A percentile compares a stretch with the other conserved stretches of the same genome.
Evolutionary conservation across 1,140 invertebrate genomes (phyloP).

Genomic region (Telenomus remus): DNA sequence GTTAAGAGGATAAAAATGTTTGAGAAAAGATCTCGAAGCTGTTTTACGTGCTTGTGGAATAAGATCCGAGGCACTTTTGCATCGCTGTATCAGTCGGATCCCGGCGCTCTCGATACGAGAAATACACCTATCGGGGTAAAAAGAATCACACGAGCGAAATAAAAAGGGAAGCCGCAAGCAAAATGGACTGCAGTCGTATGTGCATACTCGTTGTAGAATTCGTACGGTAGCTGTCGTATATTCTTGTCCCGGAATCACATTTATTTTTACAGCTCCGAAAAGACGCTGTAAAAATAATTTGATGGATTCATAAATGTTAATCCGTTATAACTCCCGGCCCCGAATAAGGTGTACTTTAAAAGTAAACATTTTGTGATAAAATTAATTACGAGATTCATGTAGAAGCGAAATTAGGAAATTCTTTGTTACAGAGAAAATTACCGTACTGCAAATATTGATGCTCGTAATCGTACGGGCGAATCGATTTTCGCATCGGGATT

Average conservation of each 20-base stretch:
- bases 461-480: too few species aligned
- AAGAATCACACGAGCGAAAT: slow-evolving; percentile 42
- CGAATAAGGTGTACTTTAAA: too few species aligned
- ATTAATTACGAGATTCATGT: too few species aligned
- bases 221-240: slow-evolving; percentile 9
- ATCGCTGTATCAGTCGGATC: slow-evolving; percentile 48
- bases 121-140: slow-evolving; percentile 49
- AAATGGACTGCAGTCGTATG: slow-evolving; percentile 15
- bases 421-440: too few species aligned
- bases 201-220: slow-evolving; percentile 36
- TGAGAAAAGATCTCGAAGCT: slow-evolving; percentile 49
- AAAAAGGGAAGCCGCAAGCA: slow-evolving; percentile 22
- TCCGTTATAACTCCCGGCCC: too few species aligned
- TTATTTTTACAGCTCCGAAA: slow-evolving; percentile 23
- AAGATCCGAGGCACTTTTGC: slow-evolving; percentile 44
- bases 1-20: slow-evolving; percentile 53
- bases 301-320: too few species aligned
- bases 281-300: neutral
- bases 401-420: too few species aligned
- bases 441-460: too few species aligned
- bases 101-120: slow-evolving; percentile 49
- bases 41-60: slow-evolving; percentile 50
- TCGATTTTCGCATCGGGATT: too few species aligned
- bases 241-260: slow-evolving; percentile 27
- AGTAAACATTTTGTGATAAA: too few species aligned